Evolutionary conservation across 2,888 invertebrate species (phyloP).

Genomic region (Microchrysa polita): DNA sequence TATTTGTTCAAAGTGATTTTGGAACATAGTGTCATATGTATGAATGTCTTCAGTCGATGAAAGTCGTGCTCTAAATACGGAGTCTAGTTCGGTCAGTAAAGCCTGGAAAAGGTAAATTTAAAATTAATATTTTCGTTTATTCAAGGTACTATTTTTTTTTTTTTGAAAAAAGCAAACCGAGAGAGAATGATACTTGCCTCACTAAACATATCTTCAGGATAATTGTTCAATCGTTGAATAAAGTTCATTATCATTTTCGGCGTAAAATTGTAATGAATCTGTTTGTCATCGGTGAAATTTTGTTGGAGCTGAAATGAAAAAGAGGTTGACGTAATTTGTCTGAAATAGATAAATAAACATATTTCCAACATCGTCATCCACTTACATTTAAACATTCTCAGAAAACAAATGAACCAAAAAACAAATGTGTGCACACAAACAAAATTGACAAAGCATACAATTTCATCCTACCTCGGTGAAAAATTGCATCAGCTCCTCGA

Average conservation of each 20-base stretch:
- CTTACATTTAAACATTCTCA: too few species aligned
- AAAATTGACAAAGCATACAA: too few species aligned
- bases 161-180: too few species aligned
- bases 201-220: slow-evolving; percentile 60
- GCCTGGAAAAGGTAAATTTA: slow-evolving; percentile 66
- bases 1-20: slow-evolving; percentile 65
- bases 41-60: slow-evolving; percentile 72
- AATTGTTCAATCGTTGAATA: slow-evolving; percentile 57
- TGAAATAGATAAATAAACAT: too few species aligned
- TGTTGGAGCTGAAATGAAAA: slow-evolving; percentile 56
- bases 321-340: too few species aligned
- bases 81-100: slow-evolving; percentile 77
- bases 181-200: slow-evolving; percentile 52
- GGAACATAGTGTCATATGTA: slow-evolving; percentile 73
- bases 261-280: slow-evolving; percentile 63
- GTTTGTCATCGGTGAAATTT: slow-evolving; percentile 54
- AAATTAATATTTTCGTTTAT: slow-evolving; percentile 28
- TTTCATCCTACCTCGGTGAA: slow-evolving; percentile 58
- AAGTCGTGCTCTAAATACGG: slow-evolving; percentile 80
- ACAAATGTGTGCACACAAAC: too few species aligned
- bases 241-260: slow-evolving; percentile 63
- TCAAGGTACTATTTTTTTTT: not conserved
- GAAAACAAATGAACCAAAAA: too few species aligned
- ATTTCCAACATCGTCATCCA: too few species aligned
- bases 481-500: slow-evolving; percentile 60